Percentiles rank a stretch among this genome's conserved stretches.
These are phyloP conservation scores for Stenurella melanura DNA, from an alignment of 2,888 invertebrate species.

Conservation along the genomic window DNA sequence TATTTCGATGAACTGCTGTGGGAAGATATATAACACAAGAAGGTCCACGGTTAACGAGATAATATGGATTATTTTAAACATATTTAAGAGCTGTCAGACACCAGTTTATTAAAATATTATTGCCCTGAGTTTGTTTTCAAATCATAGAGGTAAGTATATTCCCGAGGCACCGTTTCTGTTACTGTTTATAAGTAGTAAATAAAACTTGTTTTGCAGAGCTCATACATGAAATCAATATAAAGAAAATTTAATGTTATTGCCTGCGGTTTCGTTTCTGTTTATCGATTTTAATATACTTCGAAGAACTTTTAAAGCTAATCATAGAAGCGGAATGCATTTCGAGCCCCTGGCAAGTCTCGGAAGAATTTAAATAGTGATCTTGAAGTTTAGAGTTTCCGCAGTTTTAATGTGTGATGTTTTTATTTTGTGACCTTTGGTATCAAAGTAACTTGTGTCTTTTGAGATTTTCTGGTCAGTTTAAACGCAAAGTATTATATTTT, in stretches of 20 bases:
- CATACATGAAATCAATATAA: slow-evolving; percentile 54
- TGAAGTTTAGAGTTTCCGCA: too few relatives aligned
- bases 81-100: slow-evolving; percentile 11
- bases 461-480: too few relatives aligned
- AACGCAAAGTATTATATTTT: too few relatives aligned
- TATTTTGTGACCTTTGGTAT: too few relatives aligned
- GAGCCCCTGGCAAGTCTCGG: neutral
- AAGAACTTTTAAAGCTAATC: slow-evolving; percentile 12
- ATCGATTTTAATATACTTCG: slow-evolving; percentile 7
- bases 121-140: slow-evolving; percentile 27
- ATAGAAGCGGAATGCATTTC: too few relatives aligned
- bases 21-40: too few relatives aligned
- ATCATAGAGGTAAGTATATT: slow-evolving; percentile 31
- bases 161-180: slow-evolving; percentile 37
- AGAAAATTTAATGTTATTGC: slow-evolving; percentile 58
- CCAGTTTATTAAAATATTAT: slow-evolving; percentile 35
- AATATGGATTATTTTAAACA: slow-evolving; percentile 13
- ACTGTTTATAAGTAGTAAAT: slow-evolving; percentile 50
- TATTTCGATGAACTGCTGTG: too few relatives aligned
- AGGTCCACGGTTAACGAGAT: too few relatives aligned
- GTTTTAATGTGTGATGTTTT: too few relatives aligned
- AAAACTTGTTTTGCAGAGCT: slow-evolving; percentile 56
- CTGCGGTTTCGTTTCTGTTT: slow-evolving; percentile 45
- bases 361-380: neutral
- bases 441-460: too few relatives aligned